These are phyloP conservation scores for Falco naumanni DNA, from an alignment of 2,797 vertebrate species.

Conservation along the genomic window DNA sequence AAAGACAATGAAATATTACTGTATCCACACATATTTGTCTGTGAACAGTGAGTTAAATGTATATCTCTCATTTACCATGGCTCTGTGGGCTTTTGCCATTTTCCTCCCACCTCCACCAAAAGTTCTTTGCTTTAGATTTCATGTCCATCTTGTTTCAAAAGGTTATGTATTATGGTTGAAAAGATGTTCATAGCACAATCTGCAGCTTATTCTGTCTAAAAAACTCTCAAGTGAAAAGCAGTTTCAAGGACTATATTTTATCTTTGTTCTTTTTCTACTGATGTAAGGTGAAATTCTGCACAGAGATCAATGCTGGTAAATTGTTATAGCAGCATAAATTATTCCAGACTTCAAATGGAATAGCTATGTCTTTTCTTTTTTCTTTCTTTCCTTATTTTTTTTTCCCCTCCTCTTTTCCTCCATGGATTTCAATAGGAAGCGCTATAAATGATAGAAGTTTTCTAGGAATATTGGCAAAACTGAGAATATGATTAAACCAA, in stretches of 20 bases:
- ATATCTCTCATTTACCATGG: neutral
- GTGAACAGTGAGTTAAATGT: neutral
- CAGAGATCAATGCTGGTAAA: conserved; percentile 20
- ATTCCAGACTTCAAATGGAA: neutral
- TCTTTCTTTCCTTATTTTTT: neutral
- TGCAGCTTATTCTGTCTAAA: neutral
- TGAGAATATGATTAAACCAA: neutral
- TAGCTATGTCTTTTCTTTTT: neutral
- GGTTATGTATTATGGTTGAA: neutral
- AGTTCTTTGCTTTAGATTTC: neutral
- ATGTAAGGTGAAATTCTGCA: conserved; percentile 17
- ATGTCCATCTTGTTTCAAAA: neutral
- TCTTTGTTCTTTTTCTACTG: neutral
- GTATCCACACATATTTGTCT: neutral
- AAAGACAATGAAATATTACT: neutral
- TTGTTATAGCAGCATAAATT: neutral
- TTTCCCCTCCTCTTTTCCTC: fast-evolving
- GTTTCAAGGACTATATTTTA: neutral
- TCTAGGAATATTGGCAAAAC: neutral
- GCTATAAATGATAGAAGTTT: neutral
- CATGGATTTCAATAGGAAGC: neutral
- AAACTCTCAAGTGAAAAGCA: neutral
- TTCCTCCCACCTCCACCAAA: neutral
- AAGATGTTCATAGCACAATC: neutral
- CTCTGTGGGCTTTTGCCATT: neutral